Conservation (phyloP, 2,888 invertebrate genomes). For the Tachina grossa region DNA sequence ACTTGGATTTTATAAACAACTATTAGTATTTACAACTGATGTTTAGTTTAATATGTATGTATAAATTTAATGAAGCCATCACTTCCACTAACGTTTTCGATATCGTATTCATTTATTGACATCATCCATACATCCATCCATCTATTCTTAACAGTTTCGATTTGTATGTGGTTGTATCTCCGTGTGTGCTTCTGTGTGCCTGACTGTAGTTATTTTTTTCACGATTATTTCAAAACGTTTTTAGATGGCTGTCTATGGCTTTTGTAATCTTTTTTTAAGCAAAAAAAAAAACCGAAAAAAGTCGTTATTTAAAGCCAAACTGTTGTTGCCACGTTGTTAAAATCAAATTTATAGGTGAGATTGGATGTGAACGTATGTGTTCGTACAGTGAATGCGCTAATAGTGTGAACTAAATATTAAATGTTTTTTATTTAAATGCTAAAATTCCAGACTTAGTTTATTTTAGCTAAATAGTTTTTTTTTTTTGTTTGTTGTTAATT, state of each 20-base stretch:
- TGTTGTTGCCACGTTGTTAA: constrained; percentile 35
- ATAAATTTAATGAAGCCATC: constrained; percentile 8
- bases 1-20: constrained; percentile 12
- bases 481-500: too few species aligned
- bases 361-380: too few species aligned
- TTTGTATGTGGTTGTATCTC: neutral
- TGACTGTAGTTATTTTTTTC: neutral
- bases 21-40: neutral
- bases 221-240: too few species aligned
- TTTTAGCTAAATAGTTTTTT: too few species aligned
- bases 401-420: too few species aligned
- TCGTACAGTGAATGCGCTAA: too few species aligned
- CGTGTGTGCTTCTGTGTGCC: neutral
- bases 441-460: too few species aligned
- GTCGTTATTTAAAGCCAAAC: constrained; percentile 22
- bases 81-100: constrained; percentile 8
- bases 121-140: neutral
- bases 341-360: neutral
- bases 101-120: neutral
- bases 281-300: neutral
- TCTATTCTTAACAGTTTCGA: neutral
- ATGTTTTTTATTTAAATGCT: too few species aligned
- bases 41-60: neutral
- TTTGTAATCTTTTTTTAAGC: neutral
- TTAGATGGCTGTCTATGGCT: neutral